Conservation (phyloP, 2,888 invertebrate genomes). For the Euphydryas editha region DNA sequence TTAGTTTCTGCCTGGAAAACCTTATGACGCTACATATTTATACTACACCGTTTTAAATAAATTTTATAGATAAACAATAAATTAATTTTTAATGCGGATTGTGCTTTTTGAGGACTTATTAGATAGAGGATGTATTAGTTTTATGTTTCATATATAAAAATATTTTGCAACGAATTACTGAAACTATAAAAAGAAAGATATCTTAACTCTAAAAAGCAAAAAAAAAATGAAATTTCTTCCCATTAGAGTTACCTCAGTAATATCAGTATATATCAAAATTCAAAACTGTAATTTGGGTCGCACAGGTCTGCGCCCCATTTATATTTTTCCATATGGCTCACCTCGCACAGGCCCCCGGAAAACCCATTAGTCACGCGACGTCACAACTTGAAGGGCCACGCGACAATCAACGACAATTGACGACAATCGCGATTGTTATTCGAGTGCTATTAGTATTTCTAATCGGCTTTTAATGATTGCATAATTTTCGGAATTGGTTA, state of each 20-base stretch:
- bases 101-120: no score
- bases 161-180: no score
- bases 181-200: no score
- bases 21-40: no score
- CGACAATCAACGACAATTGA: conserved; percentile 44
- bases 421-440: conserved; percentile 41
- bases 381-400: conserved; percentile 60
- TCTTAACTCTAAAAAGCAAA: no score
- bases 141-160: no score
- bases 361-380: conserved; percentile 65
- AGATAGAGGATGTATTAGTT: no score
- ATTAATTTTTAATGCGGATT: no score
- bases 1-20: no score
- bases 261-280: neutral
- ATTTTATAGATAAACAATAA: no score
- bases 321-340: conserved; percentile 23
- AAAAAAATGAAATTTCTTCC: no score
- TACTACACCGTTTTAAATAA: no score
- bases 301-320: conserved; percentile 29
- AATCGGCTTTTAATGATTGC: conserved; percentile 36
- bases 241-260: neutral
- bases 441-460: conserved; percentile 38
- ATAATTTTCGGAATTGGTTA: conserved; percentile 23
- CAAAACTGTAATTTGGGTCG: neutral
- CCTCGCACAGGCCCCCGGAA: conserved; percentile 43